Percentiles rank a stretch among this genome's conserved stretches.
These are phyloP conservation scores for Coregonus clupeaformis DNA, from an alignment of 2,113 vertebrate genomes.

Conservation along the genomic window DNA sequence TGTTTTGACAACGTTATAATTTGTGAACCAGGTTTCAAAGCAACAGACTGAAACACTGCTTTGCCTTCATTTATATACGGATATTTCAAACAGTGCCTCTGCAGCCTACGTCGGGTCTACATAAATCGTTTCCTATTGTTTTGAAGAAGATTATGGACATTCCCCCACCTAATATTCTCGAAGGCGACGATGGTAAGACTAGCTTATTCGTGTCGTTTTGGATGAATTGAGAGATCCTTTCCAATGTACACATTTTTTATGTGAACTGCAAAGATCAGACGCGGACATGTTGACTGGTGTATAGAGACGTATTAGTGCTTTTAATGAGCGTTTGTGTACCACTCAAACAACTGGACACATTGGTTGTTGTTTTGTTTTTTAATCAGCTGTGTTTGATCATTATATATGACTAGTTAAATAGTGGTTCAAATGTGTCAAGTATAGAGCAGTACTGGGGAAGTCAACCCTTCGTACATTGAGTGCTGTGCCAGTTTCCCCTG, in stretches of 20 bases:
- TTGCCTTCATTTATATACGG: neutral
- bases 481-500: neutral
- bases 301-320: neutral
- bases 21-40: conserved; percentile 4
- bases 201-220: neutral
- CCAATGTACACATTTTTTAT: neutral
- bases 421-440: no score
- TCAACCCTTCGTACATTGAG: conserved; percentile 7
- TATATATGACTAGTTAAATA: no score
- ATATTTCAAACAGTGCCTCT: conserved; percentile 51
- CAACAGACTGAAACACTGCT: neutral
- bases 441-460: neutral
- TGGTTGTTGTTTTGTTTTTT: neutral
- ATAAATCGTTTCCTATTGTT: conserved; percentile 81
- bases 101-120: conserved; percentile 58
- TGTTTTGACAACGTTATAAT: conserved; percentile 18
- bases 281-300: neutral
- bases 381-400: neutral
- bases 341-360: no score
- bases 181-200: conserved; percentile 73
- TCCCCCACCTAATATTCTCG: conserved; percentile 78
- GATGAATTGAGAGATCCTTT: neutral
- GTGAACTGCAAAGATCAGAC: neutral
- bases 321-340: no score
- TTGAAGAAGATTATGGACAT: conserved; percentile 94